phyloP scores from a whole-genome alignment of 2,113 vertebrate species.

The Genyomyrus donnyi region DNA sequence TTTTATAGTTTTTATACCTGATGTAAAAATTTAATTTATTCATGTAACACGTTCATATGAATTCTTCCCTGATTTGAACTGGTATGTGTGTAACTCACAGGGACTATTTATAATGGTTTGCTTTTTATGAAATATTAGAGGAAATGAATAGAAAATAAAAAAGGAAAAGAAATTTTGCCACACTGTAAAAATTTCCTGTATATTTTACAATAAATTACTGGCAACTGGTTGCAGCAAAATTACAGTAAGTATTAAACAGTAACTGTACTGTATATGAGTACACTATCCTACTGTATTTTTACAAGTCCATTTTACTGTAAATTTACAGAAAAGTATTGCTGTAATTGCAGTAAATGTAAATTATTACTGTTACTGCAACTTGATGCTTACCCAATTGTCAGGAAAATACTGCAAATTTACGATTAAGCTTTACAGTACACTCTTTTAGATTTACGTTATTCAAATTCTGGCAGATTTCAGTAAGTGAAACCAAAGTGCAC shows the following conservation, averaged over 20 bases:
- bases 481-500: no score
- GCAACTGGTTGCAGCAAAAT: no score
- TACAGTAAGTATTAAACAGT: no score
- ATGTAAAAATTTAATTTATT: not conserved
- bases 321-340: not conserved
- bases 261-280: no score
- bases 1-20: not conserved
- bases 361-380: not conserved
- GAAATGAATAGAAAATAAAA: not conserved
- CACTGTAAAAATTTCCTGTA: no score
- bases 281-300: no score
- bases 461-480: no score
- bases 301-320: not conserved
- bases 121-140: not conserved
- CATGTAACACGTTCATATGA: not conserved
- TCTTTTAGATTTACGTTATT: not conserved
- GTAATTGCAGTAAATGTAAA: not conserved
- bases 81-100: not conserved
- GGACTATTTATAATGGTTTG: not conserved
- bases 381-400: not conserved
- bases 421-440: not conserved
- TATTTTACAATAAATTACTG: no score
- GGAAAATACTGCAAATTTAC: not conserved
- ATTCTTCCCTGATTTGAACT: not conserved
- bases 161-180: not conserved